Evolutionary conservation across 2,888 invertebrate species (phyloP).

Genomic region (Theretra japonica): DNA sequence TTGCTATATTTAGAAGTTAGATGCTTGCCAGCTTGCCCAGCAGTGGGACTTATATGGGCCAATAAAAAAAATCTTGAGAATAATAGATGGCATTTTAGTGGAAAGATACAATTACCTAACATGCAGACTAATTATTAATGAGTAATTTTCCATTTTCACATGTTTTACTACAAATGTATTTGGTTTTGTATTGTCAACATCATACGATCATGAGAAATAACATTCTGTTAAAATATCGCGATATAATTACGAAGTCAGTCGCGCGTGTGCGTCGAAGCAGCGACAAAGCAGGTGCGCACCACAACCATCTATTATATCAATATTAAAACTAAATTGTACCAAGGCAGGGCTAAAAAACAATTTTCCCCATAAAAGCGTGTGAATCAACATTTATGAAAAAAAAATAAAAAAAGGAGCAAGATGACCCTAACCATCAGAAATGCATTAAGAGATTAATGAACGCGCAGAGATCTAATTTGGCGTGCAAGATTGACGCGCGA

Average conservation of each 20-base stretch:
- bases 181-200: too few relatives aligned
- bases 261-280: not conserved
- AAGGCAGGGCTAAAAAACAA: not conserved
- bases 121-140: too few relatives aligned
- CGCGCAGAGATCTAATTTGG: not conserved
- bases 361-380: not conserved
- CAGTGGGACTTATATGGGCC: too few relatives aligned
- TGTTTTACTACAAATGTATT: too few relatives aligned
- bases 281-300: not conserved
- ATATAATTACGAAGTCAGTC: not conserved
- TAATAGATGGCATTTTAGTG: too few relatives aligned
- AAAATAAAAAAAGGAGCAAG: not conserved
- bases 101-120: too few relatives aligned
- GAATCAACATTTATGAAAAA: not conserved
- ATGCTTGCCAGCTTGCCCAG: too few relatives aligned
- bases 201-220: not conserved
- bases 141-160: too few relatives aligned
- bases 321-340: too few relatives aligned
- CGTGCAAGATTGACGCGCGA: not conserved
- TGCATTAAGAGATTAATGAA: conserved; percentile 13
- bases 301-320: too few relatives aligned
- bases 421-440: not conserved
- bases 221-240: not conserved
- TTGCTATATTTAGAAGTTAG: too few relatives aligned
- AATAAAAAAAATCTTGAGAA: too few relatives aligned